Percentiles rank a stretch among this genome's conserved stretches.
phyloP scores from a whole-genome alignment of 2,888 invertebrate species.

The Brenthis ino region DNA sequence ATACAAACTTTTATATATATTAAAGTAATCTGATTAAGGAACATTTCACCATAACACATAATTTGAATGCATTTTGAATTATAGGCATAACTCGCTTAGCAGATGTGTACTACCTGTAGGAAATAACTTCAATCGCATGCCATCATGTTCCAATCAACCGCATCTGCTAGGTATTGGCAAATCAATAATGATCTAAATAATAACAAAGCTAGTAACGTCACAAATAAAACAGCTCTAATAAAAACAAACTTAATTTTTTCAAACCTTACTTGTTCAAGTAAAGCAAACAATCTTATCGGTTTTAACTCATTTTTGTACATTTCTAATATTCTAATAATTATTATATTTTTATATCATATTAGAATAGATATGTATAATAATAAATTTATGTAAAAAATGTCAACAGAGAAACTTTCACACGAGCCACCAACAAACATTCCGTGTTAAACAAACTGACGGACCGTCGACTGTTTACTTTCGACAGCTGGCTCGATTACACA shows the following conservation, averaged over 20 bases:
- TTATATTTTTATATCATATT: neutral
- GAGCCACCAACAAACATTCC: conserved; percentile 7
- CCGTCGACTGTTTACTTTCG: conserved; percentile 15
- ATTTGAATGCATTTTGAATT: neutral
- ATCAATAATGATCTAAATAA: neutral
- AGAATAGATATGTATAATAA: neutral
- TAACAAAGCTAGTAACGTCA: too few relatives aligned
- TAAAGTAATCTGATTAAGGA: too few relatives aligned
- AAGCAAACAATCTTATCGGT: too few relatives aligned
- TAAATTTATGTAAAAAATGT: neutral
- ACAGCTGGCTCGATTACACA: conserved; percentile 4
- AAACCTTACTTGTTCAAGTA: too few relatives aligned
- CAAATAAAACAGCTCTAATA: too few relatives aligned
- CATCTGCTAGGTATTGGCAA: conserved; percentile 7
- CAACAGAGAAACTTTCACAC: neutral
- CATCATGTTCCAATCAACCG: conserved; percentile 19
- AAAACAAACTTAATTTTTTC: too few relatives aligned
- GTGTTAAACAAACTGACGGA: conserved; percentile 15
- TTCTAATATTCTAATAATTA: too few relatives aligned
- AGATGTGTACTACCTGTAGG: conserved; percentile 10
- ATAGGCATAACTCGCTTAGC: neutral
- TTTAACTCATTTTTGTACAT: too few relatives aligned
- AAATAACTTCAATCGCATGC: conserved; percentile 4
- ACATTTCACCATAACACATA: neutral
- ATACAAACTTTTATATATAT: too few relatives aligned